Evolutionary conservation across 1,140 invertebrate genomes (phyloP), one percentile per base, ranked within the genome.

Genomic region (Theocolax elegans): DNA sequence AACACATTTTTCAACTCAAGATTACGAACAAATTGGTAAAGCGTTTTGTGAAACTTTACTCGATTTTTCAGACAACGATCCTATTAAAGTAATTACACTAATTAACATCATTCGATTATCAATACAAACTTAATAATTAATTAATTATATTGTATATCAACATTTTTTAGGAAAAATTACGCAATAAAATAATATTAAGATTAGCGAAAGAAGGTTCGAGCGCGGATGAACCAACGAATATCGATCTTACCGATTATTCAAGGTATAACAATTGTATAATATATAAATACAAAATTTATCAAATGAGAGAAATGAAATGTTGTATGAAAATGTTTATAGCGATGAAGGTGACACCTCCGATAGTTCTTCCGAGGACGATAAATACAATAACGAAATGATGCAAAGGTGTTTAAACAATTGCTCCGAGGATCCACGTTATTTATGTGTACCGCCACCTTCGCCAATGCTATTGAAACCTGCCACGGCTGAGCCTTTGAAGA

Each of bases 41-140:
- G 91, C 94, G 40, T 97, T 97, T 86, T 97, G 95, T 86, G 94
- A 97, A 86, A 96, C 95, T 2, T 84, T 97, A 10, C 85, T 97
- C 63, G 95, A 97, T 81, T 97, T 94, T 85, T 95, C 92, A 78
- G 94, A 96, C 83, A 92, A 95, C 51, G 92, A 94, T 84, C 93
- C 94, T 8, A 90, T 90, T 73, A 96, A 96, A 89, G 92, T 92
- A 75, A 23, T 31, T 3, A 23, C 49, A 8, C 13, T 62, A 38
- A n/a, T n/a, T n/a, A n/a, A n/a, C n/a, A n/a, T n/a, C n/a, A n/a
- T 35, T 35, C 10, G 31, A 35, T 35, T 6, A 35, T 48, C 15
- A 15, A 71, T 53, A 64, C 3, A 53, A 0, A 2, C 29, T 53
- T 15, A 2, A 25, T 15, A 12, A 53, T 29, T 29, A 35, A 35